Base-by-base conservation (phyloP, 2,888 invertebrate species). In the Orchestes rusci region DNA sequence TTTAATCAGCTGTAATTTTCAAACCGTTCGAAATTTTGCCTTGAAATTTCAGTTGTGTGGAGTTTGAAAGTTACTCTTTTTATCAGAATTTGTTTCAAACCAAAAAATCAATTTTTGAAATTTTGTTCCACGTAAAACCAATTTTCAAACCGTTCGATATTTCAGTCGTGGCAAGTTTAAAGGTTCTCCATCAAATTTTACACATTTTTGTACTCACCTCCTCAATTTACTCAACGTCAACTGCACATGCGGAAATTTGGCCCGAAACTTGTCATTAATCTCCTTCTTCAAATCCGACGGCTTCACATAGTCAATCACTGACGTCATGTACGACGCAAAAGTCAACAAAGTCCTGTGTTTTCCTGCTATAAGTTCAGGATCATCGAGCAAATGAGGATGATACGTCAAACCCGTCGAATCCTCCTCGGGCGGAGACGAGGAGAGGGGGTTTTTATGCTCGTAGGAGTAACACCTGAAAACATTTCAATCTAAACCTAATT, bases 221-320 rank as follows among this genome's bases (percentile, higher is more conserved):
- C 95, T 77, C 42, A 97, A 73, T 74, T 97, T 97, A 70, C 95
- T 96, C 45, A 97, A 75, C 3, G 95, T 94, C 19, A 97, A 72
- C 64, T 95, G 90, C 52, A 97, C 84, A 58, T 89, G 83, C 0
- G 97, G 97, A 72, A 95, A 97, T 63, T 91, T 89, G 58, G 91
- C 92, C 56, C 82, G 79, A 64, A 97, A 97, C 69, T 95, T 94
- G 62, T 96, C 96, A 69, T 97, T 97, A 34, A 97, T 74, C 68
- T 96, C 95, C 66, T 92, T 92, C 70, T 97, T 97, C 55, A 96
- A 72, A 67, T 95, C 94, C 27, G 91, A 89, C 12, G 96, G 94
- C 54, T 91, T 83, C 3, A 94, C 94, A 65, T 96, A 95, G 69
- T 95, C 94, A 58, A 96, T 95, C 34, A 96, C 90, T 1, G 95